Percentiles rank a stretch among this genome's conserved stretches.
phyloP scores from a whole-genome alignment of 1,140 invertebrate genomes.

The Heliothis virescens region DNA sequence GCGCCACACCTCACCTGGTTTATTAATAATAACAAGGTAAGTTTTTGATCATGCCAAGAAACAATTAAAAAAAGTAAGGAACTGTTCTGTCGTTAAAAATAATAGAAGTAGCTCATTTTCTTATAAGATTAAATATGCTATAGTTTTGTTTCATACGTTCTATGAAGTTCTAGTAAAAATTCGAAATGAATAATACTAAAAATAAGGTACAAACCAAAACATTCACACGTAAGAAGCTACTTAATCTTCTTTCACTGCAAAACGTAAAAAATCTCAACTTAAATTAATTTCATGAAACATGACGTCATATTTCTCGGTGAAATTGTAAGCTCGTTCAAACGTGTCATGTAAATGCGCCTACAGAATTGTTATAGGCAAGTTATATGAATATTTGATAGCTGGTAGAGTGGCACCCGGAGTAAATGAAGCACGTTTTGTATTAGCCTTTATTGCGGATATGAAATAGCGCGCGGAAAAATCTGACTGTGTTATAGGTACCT shows the following conservation, averaged over 20 bases:
- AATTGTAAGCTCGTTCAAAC: not conserved
- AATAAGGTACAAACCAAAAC: no score
- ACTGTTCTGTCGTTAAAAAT: not conserved
- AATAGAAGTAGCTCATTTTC: not conserved
- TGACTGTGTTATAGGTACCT: constrained; percentile 5
- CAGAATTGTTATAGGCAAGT: constrained; percentile 59
- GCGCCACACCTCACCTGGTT: constrained; percentile 93
- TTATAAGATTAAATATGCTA: no score
- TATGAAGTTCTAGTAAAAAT: no score
- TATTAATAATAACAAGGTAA: constrained; percentile 93
- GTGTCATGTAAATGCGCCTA: not conserved
- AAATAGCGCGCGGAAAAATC: constrained; percentile 21
- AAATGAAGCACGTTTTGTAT: constrained; percentile 48
- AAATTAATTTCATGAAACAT: no score
- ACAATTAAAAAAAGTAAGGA: not conserved
- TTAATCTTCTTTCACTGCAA: no score
- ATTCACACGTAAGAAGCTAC: no score
- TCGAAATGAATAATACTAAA: no score
- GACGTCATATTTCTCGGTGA: not conserved
- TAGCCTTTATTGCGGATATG: constrained; percentile 28
- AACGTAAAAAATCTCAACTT: no score
- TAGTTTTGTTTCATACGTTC: no score
- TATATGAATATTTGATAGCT: constrained; percentile 46
- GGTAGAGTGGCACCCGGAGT: constrained; percentile 3
- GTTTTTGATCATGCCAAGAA: not conserved